These are phyloP conservation scores for Gambelia wislizenii DNA, from an alignment of 2,797 vertebrate genomes.

Conservation along the genomic window DNA sequence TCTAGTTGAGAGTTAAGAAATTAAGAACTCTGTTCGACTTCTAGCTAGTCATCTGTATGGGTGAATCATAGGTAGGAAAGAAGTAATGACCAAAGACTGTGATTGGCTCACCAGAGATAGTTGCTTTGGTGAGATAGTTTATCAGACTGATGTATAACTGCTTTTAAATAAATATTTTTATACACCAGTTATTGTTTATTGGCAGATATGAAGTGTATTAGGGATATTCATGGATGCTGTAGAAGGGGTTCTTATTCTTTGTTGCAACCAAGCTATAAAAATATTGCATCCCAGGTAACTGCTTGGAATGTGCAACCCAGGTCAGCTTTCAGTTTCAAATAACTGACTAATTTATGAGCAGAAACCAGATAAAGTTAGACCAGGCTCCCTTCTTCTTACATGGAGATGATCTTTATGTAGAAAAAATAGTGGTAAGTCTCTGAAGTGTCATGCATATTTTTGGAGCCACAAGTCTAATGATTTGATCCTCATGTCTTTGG, in stretches of 20 bases:
- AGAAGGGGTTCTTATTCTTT: neutral
- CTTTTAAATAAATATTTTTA: neutral
- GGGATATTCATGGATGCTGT: neutral
- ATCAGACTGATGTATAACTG: neutral
- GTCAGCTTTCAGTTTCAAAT: neutral
- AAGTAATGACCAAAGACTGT: no score
- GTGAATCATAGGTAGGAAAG: neutral
- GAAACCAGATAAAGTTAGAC: neutral
- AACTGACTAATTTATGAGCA: neutral
- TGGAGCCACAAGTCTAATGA: neutral
- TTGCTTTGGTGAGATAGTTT: neutral
- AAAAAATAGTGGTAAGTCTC: neutral
- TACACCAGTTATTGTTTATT: neutral
- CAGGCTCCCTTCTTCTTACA: neutral
- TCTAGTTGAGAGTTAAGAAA: neutral
- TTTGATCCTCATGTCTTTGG: neutral
- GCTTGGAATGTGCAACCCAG: neutral
- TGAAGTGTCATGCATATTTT: neutral
- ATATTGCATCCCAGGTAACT: neutral
- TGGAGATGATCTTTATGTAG: neutral
- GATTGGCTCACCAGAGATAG: neutral
- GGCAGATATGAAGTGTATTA: neutral
- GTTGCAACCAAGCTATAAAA: neutral
- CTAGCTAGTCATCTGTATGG: neutral
- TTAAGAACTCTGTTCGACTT: neutral